phyloP scores from a whole-genome alignment of 1,140 invertebrate species.

The Camponotus vicinus region DNA sequence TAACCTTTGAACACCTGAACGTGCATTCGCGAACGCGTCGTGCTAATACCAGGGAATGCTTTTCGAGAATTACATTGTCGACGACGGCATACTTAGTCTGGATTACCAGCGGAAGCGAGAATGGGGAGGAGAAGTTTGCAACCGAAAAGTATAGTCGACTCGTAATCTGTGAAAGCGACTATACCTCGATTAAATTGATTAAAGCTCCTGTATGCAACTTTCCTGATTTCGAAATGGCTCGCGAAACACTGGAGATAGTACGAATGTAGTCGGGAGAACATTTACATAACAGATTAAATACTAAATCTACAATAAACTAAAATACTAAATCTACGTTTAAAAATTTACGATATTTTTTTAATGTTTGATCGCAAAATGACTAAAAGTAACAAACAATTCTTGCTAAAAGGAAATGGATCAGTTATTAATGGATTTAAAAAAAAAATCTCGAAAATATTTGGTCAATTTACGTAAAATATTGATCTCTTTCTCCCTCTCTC shows the following conservation, averaged over 20 bases:
- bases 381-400: not conserved
- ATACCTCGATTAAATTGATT: slow-evolving; percentile 73
- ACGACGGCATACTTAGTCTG: slow-evolving; percentile 44
- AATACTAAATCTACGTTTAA: not conserved
- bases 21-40: slow-evolving; percentile 30
- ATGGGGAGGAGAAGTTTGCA: slow-evolving; percentile 8
- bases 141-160: slow-evolving; percentile 33
- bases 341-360: not conserved
- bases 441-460: not conserved
- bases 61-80: slow-evolving; percentile 54
- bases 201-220: slow-evolving; percentile 60
- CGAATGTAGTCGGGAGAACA: not conserved
- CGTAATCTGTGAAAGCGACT: slow-evolving; percentile 2
- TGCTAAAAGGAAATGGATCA: not conserved
- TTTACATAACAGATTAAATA: not conserved
- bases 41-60: slow-evolving; percentile 54
- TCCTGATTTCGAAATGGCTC: slow-evolving; percentile 68
- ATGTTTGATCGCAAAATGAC: not conserved
- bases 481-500: too few relatives aligned
- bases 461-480: not conserved
- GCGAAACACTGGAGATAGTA: not conserved
- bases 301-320: not conserved
- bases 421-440: not conserved
- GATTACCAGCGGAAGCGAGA: slow-evolving; percentile 47
- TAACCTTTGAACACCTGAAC: slow-evolving; percentile 32